Evolutionary conservation across 1,140 invertebrate species (phyloP), one percentile per base, ranked within the genome.

Genomic region (Eulimnadia texana): DNA sequence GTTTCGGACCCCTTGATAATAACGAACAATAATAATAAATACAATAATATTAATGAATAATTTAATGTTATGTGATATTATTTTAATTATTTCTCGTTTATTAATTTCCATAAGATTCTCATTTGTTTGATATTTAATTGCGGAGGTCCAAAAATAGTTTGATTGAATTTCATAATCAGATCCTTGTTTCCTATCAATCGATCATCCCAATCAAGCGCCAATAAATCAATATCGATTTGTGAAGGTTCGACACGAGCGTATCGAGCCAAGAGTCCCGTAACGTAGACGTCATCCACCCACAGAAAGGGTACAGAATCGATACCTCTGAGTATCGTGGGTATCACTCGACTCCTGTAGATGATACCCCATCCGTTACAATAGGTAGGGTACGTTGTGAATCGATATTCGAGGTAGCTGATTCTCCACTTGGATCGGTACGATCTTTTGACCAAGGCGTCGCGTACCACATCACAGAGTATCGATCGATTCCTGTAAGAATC

Each of bases 291-390:
- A 42, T 58, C 55, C 42, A 58, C 55, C 19, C 28, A 58, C 27
- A 58, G 22, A 33, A 33, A 58, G 9, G 55, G 19, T 9, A 42
- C 33, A 9, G 6, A 9, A 6, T 6, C 6, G 33, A 42, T 42
- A 16, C 16, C 16, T 9, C 16, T 42, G 33, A 42, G 33, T 6
- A 42, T 42, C 24, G 13, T 58, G 10, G 11, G 23, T 10, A 29
- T 42, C 13, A 42, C n/a, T 27, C 22, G 28, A 3, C 42, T 22
- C 20, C 27, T 22, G 16, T 58, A 58, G 23, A 58, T 20, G 6
- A 58, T 58, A 27, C 23, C 55, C 55, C 55, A 58, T 16, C 55
- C 55, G 28, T 58, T 58, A 19, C 55, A 58, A 20, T 58, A 58
- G 10, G 55, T 27, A 27, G 55, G 55, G 55, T 28, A 58, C 23